Evolutionary conservation across 35 echinoderm and acorn worm genomes (phyloP), one percentile per base, ranked within the genome.

Genomic region (Stichopus chloronotus): DNA sequence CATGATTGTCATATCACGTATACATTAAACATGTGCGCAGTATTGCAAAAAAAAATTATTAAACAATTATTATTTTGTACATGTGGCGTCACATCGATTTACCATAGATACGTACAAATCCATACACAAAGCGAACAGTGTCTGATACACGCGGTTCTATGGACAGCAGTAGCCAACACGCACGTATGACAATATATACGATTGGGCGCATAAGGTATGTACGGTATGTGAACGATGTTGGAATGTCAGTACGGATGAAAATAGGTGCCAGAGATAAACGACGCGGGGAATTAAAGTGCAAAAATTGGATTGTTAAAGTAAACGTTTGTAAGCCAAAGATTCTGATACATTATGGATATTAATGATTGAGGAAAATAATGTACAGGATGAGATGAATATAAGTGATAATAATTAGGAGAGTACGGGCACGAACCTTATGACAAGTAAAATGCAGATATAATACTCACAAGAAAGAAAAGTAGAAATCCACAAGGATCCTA

Each of bases 401-500:
- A 43, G 1, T 43, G 30, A 43, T 43, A 43, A 43, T 43, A 43
- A 43, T 43, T 43, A 43, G 30, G 30, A 43, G 3, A 43, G 30
- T 43, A 43, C 30, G 30, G 3, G 30, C 30, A 43, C 30, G 3
- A 43, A 43, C 30, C 30, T 43, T 43, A 43, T 43, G 30, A 43
- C 30, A 43, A 43, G 30, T 43, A 43, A 43, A 43, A 43, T 43
- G 30, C 30, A 43, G 30, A 3, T 43, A 20, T 6, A 24, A 74
- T 74, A 74, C 69, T 74, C 69, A 74, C 69, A 74, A 74, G 69
- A n/a, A 14, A 74, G 69, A 74, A 74, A 74, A 19, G 22, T 74
- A 74, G 69, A 74, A 74, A 74, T 74, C 69, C 69, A 20, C 22
- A 20, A 74, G 69, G 69, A 74, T 74, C 69, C 69, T 74, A 74